Percentiles rank a stretch among this genome's conserved stretches.
Evolutionary conservation across 2,113 vertebrate genomes (phyloP).

Genomic region (Cryptotis parvus): DNA sequence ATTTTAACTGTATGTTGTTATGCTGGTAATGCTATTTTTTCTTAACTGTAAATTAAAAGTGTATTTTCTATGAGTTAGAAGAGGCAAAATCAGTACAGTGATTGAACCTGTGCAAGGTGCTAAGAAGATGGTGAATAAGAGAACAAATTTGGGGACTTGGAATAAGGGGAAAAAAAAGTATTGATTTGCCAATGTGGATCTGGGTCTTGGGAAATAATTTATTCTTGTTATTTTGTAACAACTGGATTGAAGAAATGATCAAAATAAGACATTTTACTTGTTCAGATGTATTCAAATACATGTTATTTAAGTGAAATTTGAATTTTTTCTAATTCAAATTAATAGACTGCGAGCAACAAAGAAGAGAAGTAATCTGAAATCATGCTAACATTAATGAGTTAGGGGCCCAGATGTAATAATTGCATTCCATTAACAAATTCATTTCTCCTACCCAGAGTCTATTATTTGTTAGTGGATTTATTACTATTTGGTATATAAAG

Average conservation of each 20-base stretch:
- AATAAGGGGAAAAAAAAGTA: background rate
- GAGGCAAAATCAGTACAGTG: conserved; percentile 31
- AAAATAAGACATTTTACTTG: conserved; percentile 75
- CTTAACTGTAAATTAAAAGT: conserved; percentile 3
- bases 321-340: conserved; percentile 70
- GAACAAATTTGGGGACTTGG: background rate
- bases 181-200: conserved; percentile 31
- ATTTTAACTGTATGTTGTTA: too few species aligned
- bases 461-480: conserved; percentile 85
- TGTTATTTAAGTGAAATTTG: conserved; percentile 70
- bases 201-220: conserved; percentile 66
- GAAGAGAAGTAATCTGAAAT: conserved; percentile 42
- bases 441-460: conserved; percentile 72
- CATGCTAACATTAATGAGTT: conserved; percentile 54
- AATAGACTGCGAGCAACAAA: conserved; percentile 70
- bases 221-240: conserved; percentile 81
- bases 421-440: conserved; percentile 60
- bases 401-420: conserved; percentile 74
- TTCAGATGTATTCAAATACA: conserved; percentile 55
- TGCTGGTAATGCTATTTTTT: background rate
- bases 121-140: background rate
- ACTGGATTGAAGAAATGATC: conserved; percentile 72
- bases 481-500: conserved; percentile 75
- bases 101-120: background rate
- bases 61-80: conserved; percentile 43